Evolutionary conservation across 1,140 invertebrate species (phyloP), one percentile per base, ranked within the genome.

Genomic region (Doryteuthis pealeii): DNA sequence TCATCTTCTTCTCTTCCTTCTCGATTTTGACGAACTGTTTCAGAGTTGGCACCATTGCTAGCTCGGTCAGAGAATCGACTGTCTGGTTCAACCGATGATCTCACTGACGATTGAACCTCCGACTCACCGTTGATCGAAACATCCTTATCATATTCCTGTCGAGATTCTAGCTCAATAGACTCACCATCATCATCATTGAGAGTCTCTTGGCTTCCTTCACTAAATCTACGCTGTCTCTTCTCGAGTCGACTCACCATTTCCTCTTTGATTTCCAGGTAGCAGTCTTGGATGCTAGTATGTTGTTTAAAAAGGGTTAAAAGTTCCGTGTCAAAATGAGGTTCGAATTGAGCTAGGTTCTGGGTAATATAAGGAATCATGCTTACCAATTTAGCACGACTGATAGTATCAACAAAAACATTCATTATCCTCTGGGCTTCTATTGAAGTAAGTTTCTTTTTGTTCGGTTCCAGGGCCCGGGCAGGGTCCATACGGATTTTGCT

Each of bases 401-500:
- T 85, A 10, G 82, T 83, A 43, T 88, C 86, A 32, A 85, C 84
- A 79, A 87, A 83, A 6, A 87, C 87, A n/a, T 83, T 79, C 86
- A 88, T 87, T 12, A 88, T 80, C 58, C 87, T 75, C 68, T 88
- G 86, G 1, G 87, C 79, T 77, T 88, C 87, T 72, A 88, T 78
- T 12, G 86, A 85, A 14, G 85, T 74, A 45, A 88, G 78, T 70
- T 88, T 88, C 74, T 88, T 88, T 49, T 85, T 76, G 2, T 85
- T 78, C 18, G 87, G 87, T 76, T 88, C 86, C 54, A 88, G 71
- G n/a, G 86, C 85, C 58, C 85, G 74, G 14, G 84, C 73, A 58
- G 85, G 86, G 77, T 88, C 87, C 10, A 88, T 71, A 49, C 79
- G 73, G 3, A 40, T 40, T 40, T 10, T 40, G 3, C 35, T 40